Evolutionary conservation across 2,797 vertebrate species (phyloP).

Genomic region (Hippopotamyrus pictus): DNA sequence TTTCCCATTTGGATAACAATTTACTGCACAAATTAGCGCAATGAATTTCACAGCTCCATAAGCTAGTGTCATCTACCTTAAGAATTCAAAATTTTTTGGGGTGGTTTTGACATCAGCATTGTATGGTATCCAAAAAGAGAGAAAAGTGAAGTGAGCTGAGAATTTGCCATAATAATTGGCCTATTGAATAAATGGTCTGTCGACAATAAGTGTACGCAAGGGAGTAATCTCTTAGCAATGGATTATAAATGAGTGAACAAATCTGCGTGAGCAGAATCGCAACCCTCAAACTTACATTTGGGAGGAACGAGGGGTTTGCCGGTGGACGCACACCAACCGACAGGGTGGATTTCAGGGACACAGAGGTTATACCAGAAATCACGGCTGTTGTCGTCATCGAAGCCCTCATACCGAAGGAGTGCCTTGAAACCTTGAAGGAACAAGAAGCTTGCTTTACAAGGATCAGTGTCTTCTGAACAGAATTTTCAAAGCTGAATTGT

Average conservation of each 20-base stretch:
- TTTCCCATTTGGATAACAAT: not conserved
- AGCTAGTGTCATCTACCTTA: not conserved
- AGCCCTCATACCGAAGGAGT: constrained; percentile 92
- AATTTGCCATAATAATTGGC: not conserved
- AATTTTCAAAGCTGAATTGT: not conserved
- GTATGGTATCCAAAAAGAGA: not conserved
- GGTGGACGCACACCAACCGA: constrained; percentile 95
- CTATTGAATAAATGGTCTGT: not conserved
- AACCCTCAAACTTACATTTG: constrained; percentile 69
- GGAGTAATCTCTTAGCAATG: not conserved
- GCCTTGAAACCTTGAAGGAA: constrained; percentile 75
- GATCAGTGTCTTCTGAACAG: not conserved
- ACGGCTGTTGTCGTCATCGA: constrained; percentile 85
- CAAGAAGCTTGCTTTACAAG: not conserved
- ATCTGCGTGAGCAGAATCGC: not conserved
- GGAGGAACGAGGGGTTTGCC: constrained; percentile 94
- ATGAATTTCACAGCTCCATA: not conserved
- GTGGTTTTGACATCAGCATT: not conserved
- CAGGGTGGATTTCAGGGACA: constrained; percentile 86
- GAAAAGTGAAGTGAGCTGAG: not conserved
- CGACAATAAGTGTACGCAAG: not conserved
- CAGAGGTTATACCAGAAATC: constrained; percentile 97
- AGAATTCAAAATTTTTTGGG: not conserved
- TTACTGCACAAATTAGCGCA: not conserved
- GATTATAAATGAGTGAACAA: not conserved